Conservation (phyloP, 2,888 invertebrate species). For the Drosophila fulvimacula region DNA sequence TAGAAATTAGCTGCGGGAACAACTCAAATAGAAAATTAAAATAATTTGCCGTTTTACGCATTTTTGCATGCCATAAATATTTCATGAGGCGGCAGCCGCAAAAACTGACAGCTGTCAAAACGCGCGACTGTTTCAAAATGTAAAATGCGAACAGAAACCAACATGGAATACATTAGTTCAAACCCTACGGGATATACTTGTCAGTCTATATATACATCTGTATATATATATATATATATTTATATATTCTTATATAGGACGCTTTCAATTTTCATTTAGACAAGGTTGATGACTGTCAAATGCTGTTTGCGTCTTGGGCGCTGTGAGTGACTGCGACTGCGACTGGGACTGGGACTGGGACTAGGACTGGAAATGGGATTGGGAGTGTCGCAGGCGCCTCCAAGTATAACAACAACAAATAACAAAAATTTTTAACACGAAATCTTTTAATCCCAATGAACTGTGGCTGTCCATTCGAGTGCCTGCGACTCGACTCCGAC, state of each 20-base stretch:
- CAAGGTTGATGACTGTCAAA: constrained; percentile 57
- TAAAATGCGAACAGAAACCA: constrained; percentile 55
- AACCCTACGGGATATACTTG: constrained; percentile 9
- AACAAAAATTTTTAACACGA: constrained; percentile 67
- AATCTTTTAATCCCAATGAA: constrained; percentile 82
- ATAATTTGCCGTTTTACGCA: constrained; percentile 58
- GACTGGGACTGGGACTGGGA: constrained; percentile 13
- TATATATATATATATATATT: background rate
- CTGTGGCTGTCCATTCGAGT: constrained; percentile 60
- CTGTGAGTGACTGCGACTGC: constrained; percentile 29
- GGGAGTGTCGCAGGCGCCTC: constrained; percentile 45
- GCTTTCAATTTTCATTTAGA: constrained; percentile 67
- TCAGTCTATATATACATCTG: background rate
- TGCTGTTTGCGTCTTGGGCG: constrained; percentile 22
- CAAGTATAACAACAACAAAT: constrained; percentile 59
- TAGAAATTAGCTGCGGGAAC: constrained; percentile 21
- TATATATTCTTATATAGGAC: background rate
- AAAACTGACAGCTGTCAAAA: constrained; percentile 79
- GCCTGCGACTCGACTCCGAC: constrained; percentile 21
- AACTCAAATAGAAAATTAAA: constrained; percentile 45
- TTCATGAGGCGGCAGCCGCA: constrained; percentile 70
- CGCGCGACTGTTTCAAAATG: constrained; percentile 65
- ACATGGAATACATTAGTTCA: constrained; percentile 52
- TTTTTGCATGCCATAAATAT: constrained; percentile 73
- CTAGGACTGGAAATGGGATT: background rate